Evolutionary conservation across 1,140 invertebrate genomes (phyloP).

Genomic region (Drosophila saltans): DNA sequence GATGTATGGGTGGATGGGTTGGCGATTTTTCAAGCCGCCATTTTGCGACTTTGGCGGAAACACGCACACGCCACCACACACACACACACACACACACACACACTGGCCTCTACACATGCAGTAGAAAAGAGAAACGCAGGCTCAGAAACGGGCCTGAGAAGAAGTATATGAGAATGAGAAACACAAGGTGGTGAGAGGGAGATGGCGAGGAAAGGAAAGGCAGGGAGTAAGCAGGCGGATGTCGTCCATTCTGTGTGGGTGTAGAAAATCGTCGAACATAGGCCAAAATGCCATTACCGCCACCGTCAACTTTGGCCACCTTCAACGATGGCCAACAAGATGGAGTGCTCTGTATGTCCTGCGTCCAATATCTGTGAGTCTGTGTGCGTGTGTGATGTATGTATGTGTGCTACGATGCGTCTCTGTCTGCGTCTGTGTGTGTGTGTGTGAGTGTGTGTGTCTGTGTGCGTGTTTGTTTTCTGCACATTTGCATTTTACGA

Average conservation of each 20-base stretch:
- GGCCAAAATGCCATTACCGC: constrained; percentile 78
- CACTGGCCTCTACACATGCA: background rate
- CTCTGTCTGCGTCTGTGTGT: constrained; percentile 12
- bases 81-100: constrained; percentile 17
- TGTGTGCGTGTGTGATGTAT: constrained; percentile 15
- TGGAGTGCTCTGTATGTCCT: constrained; percentile 43
- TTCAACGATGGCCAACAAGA: constrained; percentile 62
- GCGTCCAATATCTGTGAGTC: constrained; percentile 10
- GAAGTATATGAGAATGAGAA: background rate
- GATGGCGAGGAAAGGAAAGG: too few relatives aligned
- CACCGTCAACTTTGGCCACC: constrained; percentile 71
- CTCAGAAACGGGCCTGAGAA: constrained; percentile 10
- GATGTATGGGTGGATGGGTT: constrained; percentile 11
- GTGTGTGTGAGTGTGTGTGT: constrained; percentile 27
- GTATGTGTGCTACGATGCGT: constrained; percentile 1
- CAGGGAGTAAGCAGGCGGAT: background rate
- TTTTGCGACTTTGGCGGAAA: constrained; percentile 79
- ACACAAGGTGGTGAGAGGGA: background rate
- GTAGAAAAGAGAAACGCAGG: constrained; percentile 26
- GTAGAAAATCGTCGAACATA: constrained; percentile 77
- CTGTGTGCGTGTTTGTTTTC: constrained; percentile 66
- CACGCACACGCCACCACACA: constrained; percentile 40
- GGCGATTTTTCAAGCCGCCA: constrained; percentile 74
- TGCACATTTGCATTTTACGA: constrained; percentile 83
- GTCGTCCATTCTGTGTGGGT: constrained; percentile 46